Evolutionary conservation across 1,140 invertebrate genomes (phyloP).

Genomic region (Cotesia vestalis): DNA sequence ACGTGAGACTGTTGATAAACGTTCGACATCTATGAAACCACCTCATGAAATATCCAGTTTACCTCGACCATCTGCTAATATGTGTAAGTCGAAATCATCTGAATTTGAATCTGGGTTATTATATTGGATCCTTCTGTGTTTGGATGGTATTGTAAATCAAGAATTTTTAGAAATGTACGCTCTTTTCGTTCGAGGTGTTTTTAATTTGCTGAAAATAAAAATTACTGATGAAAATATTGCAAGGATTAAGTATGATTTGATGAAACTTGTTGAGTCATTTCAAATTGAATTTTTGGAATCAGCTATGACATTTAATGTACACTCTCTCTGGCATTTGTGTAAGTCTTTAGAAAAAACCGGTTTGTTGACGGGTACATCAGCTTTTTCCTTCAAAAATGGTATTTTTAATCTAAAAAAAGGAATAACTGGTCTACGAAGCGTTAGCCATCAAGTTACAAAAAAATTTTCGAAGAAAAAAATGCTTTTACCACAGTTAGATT

Average conservation of each 20-base stretch:
- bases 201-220: conserved; percentile 24
- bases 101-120: no score
- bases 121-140: no score
- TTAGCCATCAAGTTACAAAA: conserved; percentile 24
- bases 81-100: no score
- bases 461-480: background rate
- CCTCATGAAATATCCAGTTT: no score
- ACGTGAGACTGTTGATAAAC: no score
- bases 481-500: background rate
- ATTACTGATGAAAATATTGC: conserved; percentile 26
- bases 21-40: no score
- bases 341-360: conserved; percentile 11
- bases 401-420: conserved; percentile 24
- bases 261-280: conserved; percentile 22
- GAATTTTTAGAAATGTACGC: background rate
- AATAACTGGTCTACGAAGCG: conserved; percentile 18
- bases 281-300: conserved; percentile 22
- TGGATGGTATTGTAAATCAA: no score
- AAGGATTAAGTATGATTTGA: conserved; percentile 20
- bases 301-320: conserved; percentile 29
- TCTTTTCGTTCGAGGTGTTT: conserved; percentile 19
- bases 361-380: conserved; percentile 26
- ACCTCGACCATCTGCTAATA: no score
- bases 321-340: conserved; percentile 21
- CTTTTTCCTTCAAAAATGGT: conserved; percentile 29